Evolutionary conservation across 2,888 invertebrate genomes (phyloP), one percentile per base, ranked within the genome.

Genomic region (Desoria tigrina): DNA sequence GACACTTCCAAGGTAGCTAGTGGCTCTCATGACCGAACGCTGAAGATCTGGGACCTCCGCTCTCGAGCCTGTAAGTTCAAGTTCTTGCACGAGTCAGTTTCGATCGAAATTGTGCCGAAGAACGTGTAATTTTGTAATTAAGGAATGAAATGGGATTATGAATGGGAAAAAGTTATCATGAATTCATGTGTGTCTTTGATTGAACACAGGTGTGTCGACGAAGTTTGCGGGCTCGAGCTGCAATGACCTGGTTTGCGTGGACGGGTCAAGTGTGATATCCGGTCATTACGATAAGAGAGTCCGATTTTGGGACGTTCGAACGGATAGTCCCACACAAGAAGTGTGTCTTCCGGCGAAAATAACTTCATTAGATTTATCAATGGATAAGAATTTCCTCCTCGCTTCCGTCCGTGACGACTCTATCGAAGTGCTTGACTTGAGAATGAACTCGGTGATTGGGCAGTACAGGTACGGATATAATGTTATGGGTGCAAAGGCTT

Each of bases 261-360:
- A 90, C 68, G 86, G 89, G 45, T 88, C 92, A 61, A 79, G 78
- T 53, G 91, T 98, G 77, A 93, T 98, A 78, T 96, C 96, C 78
- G 97, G 97, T 26, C 99, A 99, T 83, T 97, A 92, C 81, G 99
- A 99, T 83, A 96, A 95, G 82, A 89, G 90, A 78, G 90, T 99
- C 18, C 68, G 75, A 57, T 93, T 99, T 82, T 99, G 97, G 97
- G 99, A 99, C 81, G 89, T 90, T 70, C 86, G 98, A 77, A 87
- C 90, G 18, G 94, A 95, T 77, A 66, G 69, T 51, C 70, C 76
- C 39, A 70, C 74, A 42, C 74, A 74, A 63, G 73, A 74, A 70
- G 68, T 76, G 11, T 54, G 64, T 94, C 85, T 98, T 69, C 92
- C 92, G 80, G 96, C 94, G 66, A 92, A 92, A 84, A 90, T 98